Evolutionary conservation across 2,888 invertebrate species (phyloP).

Genomic region (Drosophila longiperda): DNA sequence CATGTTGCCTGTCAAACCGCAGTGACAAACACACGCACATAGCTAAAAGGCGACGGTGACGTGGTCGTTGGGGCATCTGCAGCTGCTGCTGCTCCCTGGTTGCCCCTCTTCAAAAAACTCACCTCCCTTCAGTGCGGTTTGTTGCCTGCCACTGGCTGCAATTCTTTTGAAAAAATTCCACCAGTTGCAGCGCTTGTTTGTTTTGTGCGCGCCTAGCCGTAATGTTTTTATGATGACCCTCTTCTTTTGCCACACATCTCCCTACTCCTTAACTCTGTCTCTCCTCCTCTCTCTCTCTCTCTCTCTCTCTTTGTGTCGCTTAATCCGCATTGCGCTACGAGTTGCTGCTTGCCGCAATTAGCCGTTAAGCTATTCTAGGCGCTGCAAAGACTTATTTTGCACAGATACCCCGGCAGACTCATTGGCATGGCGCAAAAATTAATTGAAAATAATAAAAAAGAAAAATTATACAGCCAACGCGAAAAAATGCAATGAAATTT

Average conservation of each 20-base stretch:
- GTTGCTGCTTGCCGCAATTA: constrained; percentile 73
- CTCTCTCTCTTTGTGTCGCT: not conserved
- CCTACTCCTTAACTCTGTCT: not conserved
- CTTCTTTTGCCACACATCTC: not conserved
- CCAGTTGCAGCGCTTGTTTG: constrained; percentile 74
- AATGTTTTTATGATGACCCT: constrained; percentile 81
- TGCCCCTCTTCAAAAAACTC: not conserved
- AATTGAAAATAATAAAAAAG: constrained; percentile 61
- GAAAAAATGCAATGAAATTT: constrained; percentile 73
- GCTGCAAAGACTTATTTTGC: constrained; percentile 28
- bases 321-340: constrained; percentile 46
- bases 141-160: constrained; percentile 42
- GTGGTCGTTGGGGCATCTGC: constrained; percentile 60
- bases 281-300: too few relatives aligned
- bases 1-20: constrained; percentile 84
- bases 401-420: constrained; percentile 55
- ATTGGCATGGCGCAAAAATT: constrained; percentile 71
- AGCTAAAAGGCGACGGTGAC: constrained; percentile 11
- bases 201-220: constrained; percentile 61
- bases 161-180: constrained; percentile 78
- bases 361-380: constrained; percentile 70
- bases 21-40: constrained; percentile 71
- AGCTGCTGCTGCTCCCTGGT: constrained; percentile 62
- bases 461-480: constrained; percentile 42
- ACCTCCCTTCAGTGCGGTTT: not conserved